phyloP scores from a whole-genome alignment of 1,140 invertebrate genomes.

The Phenacoccus solenopsis region DNA sequence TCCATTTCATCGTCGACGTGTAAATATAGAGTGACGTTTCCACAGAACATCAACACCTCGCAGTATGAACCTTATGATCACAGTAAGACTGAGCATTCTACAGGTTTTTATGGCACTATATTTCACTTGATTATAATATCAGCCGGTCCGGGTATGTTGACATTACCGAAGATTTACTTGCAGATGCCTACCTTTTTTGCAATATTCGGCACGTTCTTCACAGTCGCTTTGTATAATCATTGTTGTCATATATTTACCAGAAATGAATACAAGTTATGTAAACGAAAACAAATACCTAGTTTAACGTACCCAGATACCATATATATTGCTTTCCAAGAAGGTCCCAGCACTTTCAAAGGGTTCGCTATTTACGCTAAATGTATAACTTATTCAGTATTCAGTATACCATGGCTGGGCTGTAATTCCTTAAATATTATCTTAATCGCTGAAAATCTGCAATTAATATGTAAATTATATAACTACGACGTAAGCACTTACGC shows the following conservation, averaged over 20 bases:
- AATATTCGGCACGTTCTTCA: constrained; percentile 33
- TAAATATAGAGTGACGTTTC: no score
- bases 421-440: neutral
- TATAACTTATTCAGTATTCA: neutral
- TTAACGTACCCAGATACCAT: constrained; percentile 12
- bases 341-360: neutral
- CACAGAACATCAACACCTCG: no score
- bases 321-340: neutral
- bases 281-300: constrained; percentile 6
- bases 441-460: neutral
- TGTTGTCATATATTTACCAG: constrained; percentile 38
- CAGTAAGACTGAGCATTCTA: constrained; percentile 1
- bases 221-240: constrained; percentile 36
- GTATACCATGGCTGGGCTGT: neutral
- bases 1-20: no score
- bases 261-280: constrained; percentile 14
- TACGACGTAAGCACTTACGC: constrained; percentile 33
- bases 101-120: constrained; percentile 34
- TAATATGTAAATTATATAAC: neutral
- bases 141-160: constrained; percentile 44
- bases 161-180: constrained; percentile 43
- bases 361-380: neutral
- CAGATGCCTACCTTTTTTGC: constrained; percentile 42
- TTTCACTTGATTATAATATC: constrained; percentile 40
- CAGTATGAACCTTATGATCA: neutral